Base-by-base conservation (phyloP, 2,888 invertebrate species). In the Patella pellucida region DNA sequence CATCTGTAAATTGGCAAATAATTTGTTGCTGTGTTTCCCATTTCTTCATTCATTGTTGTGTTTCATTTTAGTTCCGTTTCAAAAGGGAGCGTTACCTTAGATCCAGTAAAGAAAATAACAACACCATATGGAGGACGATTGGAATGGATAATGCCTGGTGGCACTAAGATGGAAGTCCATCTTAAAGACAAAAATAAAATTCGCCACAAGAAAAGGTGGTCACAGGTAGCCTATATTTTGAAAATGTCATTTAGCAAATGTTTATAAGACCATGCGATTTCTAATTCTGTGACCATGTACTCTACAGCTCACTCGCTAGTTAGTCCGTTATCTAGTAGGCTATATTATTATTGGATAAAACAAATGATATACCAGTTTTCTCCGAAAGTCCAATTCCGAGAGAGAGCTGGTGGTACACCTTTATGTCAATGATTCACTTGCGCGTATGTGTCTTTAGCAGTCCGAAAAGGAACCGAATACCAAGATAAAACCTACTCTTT, bases 141-240 rank as follows among this genome's bases (percentile, higher is more conserved):
- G 74, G 94, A 95, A 0, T 99, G 98, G 97, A 95, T 95, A 0
- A 92, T 99, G 76, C 98, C 98, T 0, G 99, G 99, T 74, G 97
- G 97, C 92, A 99, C 98, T 1, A 96, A 96, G 91, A 95, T 99
- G 94, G 95, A 96, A 79, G 96, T 97, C 31, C 99, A 99, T 91
- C 93, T 99, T 84, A 99, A 99, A 91, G 98, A 99, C 90, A 99
- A 98, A 91, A 94, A 95, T 89, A 97, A 96, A 90, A 98, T 99
- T 87, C 94, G 99, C 88, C 97, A 98, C 93, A 95, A 97, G 89
- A 99, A 99, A 92, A 95, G 99, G 86, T 99, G 99, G 99, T 98
- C 98, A 79, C 99, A 99, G 94, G 95, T 95, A n/a, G n/a, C n/a
- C n/a, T n/a, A 90, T 77, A 77, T 50, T 67, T 67, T 51, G 4